phyloP scores from a whole-genome alignment of 2,113 vertebrate genomes.

The Ondatra zibethicus region DNA sequence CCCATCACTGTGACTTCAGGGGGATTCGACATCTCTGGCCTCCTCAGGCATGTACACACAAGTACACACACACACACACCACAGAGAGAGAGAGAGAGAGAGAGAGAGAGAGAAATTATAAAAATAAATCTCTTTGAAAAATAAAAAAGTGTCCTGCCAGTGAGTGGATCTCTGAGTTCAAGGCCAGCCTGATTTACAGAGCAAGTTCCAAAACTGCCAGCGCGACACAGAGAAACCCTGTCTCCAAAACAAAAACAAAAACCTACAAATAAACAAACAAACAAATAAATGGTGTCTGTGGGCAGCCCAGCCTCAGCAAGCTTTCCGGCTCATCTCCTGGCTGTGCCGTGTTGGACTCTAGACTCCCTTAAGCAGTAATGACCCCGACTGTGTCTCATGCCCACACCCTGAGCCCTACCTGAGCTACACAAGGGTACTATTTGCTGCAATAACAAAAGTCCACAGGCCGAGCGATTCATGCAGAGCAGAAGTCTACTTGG shows the following conservation, averaged over 20 bases:
- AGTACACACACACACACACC: neutral
- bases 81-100: neutral
- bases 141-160: neutral
- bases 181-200: neutral
- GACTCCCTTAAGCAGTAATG: neutral
- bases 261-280: neutral
- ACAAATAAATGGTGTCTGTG: neutral
- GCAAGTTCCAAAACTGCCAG: neutral
- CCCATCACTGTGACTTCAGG: neutral
- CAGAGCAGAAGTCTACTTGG: neutral
- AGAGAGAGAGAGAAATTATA: neutral
- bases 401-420: too few species aligned
- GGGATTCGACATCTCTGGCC: neutral
- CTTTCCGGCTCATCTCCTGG: too few species aligned
- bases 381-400: neutral
- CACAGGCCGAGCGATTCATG: fast-evolving
- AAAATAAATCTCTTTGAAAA: too few species aligned
- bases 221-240: neutral
- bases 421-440: too few species aligned
- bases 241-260: neutral
- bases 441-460: neutral
- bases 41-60: neutral
- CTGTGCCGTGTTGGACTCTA: fast-evolving
- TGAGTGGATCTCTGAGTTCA: neutral
- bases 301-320: neutral